Percentiles rank a stretch among this genome's conserved stretches.
Evolutionary conservation across 2,113 vertebrate species (phyloP).

Genomic region (Thymallus thymallus): DNA sequence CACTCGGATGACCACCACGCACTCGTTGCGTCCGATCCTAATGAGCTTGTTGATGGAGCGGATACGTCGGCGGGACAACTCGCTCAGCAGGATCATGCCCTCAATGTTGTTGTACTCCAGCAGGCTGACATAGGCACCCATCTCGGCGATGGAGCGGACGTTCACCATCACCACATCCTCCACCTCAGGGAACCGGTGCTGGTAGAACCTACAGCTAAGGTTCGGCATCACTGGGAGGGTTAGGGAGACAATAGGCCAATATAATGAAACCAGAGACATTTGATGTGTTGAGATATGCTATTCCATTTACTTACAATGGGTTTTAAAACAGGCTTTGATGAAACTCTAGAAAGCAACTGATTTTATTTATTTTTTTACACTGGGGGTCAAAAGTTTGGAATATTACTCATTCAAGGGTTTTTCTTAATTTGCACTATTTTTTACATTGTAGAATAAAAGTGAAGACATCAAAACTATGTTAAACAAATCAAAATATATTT

Average conservation of each 20-base stretch:
- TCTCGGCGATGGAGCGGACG: conserved; percentile 95
- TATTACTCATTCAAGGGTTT: no score
- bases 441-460: no score
- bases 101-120: conserved; percentile 98
- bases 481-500: no score
- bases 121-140: conserved; percentile 97
- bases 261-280: not conserved
- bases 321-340: no score
- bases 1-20: conserved; percentile 95
- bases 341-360: no score
- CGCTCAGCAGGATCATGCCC: conserved; percentile 98
- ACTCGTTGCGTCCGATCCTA: conserved; percentile 95
- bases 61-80: conserved; percentile 92
- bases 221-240: conserved; percentile 84
- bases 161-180: conserved; percentile 99
- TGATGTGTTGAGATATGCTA: not conserved
- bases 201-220: conserved; percentile 97
- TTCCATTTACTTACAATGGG: not conserved
- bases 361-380: no score
- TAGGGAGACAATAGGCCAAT: not conserved
- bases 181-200: conserved; percentile 97
- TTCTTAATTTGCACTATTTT: no score
- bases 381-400: no score
- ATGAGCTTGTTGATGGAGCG: conserved; percentile 99
- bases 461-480: no score